These are phyloP conservation scores for Synanthedon myopaeformis DNA, from an alignment of 2,888 invertebrate genomes.

Conservation along the genomic window DNA sequence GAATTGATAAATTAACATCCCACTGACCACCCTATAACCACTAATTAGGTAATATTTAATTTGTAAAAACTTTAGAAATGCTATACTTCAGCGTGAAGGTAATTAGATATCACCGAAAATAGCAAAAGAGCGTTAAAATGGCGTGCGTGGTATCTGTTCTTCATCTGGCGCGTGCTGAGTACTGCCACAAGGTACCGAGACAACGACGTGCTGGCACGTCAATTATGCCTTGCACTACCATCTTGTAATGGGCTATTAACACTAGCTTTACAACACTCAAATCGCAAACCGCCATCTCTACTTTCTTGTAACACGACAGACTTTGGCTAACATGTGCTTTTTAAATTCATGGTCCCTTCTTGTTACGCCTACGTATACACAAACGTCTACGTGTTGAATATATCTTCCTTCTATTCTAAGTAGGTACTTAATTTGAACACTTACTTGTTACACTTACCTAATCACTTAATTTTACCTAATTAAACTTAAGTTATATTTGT, in stretches of 20 bases:
- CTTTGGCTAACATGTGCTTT: too few relatives aligned
- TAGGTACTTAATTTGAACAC: neutral
- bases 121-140: slow-evolving; percentile 8
- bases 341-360: too few relatives aligned
- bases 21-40: too few relatives aligned
- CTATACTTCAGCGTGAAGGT: too few relatives aligned
- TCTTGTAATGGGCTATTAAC: slow-evolving; percentile 61
- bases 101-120: too few relatives aligned
- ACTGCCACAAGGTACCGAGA: slow-evolving; percentile 22
- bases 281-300: slow-evolving; percentile 44
- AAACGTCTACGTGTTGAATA: neutral
- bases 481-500: too few relatives aligned
- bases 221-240: slow-evolving; percentile 38
- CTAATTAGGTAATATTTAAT: too few relatives aligned
- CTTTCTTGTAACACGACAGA: neutral
- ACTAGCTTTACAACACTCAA: slow-evolving; percentile 32
- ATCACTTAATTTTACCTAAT: too few relatives aligned
- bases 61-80: too few relatives aligned
- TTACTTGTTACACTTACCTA: neutral
- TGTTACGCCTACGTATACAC: too few relatives aligned
- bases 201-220: slow-evolving; percentile 25
- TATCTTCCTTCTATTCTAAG: neutral
- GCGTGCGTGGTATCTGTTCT: slow-evolving; percentile 41
- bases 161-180: slow-evolving; percentile 25
- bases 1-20: too few relatives aligned